Percentiles rank a stretch among this genome's conserved stretches.
Conservation (phyloP, 2,113 vertebrate species). For the Dipodomys spectabilis region DNA sequence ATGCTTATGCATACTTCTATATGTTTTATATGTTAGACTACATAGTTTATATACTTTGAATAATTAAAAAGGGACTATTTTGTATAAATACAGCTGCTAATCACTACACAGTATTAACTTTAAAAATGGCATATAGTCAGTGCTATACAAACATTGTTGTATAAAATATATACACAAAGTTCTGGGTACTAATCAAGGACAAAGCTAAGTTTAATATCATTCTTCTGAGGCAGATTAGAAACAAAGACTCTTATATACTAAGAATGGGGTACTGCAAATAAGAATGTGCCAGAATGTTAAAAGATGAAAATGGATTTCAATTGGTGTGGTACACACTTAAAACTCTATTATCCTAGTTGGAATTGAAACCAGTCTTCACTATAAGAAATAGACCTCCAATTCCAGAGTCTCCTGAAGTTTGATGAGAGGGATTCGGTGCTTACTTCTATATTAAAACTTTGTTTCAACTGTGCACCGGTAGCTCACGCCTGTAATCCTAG, state of each 20-base stretch:
- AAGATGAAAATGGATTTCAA: neutral
- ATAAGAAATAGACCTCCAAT: slow-evolving; percentile 9
- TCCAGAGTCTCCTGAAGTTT: slow-evolving; percentile 13
- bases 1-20: neutral
- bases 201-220: slow-evolving; percentile 38
- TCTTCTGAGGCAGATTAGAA: neutral
- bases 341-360: neutral
- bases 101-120: neutral
- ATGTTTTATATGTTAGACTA: slow-evolving; percentile 5
- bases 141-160: neutral
- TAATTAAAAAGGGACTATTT: slow-evolving; percentile 32
- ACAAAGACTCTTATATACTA: slow-evolving; percentile 15
- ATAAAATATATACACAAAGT: slow-evolving; percentile 2
- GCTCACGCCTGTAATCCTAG: too few species aligned
- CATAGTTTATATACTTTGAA: neutral
- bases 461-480: too few species aligned
- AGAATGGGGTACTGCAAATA: neutral
- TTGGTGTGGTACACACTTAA: neutral
- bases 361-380: neutral
- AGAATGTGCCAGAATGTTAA: slow-evolving; percentile 39
- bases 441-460: neutral
- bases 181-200: slow-evolving; percentile 15
- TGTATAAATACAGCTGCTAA: slow-evolving; percentile 19
- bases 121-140: neutral
- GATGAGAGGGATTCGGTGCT: neutral